Base-by-base conservation (phyloP, 2,888 invertebrate species). In the Apamea monoglypha region DNA sequence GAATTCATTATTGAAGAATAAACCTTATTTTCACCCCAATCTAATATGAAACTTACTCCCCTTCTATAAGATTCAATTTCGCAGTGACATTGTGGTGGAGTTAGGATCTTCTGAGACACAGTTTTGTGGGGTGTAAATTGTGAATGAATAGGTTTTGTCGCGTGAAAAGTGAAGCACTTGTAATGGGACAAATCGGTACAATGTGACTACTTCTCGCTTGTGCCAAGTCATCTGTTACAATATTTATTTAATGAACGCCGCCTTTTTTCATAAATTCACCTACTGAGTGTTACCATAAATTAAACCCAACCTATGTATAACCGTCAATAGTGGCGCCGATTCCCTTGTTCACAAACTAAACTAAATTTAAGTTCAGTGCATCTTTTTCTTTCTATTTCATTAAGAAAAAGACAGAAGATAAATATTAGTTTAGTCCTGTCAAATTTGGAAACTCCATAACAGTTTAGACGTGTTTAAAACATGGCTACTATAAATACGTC, bases 111-210 rank as follows among this genome's bases (percentile, higher is more conserved):
- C 83, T 76, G 79, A 40, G 12, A 56, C 25, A 74, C 10, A 61
- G 47, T 76, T 74, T 78, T 47, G 82, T 77, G 67, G 79, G 87
- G 91, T 92, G 92, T 93, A 93, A 95, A 95, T 94, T 93, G 92
- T 95, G 92, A 96, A 95, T 95, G 95, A 96, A 95, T 94, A 93
- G 93, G 91, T 93, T 94, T 95, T 94, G 94, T 94, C 93, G 90
- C 92, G 94, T 95, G 95, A 94, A 96, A 96, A 96, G 95, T 95
- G 93, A 91, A 93, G 88, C 91, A 94, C 91, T 92, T 92, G 91
- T 90, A 92, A 92, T 88, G 89, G 88, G 86, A 87, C 85, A 87
- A 90, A 87, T 87, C 83, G 79, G 87, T 87, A 90, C 87, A 89
- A 88, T 85, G 79, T 76, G 71, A 88, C 88, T 83, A 77, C 67